Evolutionary conservation across 30 jellyfish, hydroid and myxozoan species (phyloP).

Genomic region (Turritopsis dohrnii): DNA sequence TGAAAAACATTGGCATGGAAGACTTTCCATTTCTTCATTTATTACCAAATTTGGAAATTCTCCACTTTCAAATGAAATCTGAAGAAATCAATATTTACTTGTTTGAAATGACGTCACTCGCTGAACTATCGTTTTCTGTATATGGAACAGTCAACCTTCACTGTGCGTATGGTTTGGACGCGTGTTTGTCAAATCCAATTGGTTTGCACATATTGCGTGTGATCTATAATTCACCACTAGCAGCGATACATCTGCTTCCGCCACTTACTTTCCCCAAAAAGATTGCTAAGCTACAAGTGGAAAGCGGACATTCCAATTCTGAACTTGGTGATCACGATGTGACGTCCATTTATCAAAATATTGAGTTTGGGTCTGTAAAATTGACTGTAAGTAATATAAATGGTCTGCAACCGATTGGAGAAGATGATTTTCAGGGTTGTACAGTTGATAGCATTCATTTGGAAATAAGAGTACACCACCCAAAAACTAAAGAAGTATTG

Average conservation of each 20-base stretch:
- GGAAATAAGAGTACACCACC: background rate
- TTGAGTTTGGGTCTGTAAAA: background rate
- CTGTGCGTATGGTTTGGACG: background rate
- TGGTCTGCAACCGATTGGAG: background rate
- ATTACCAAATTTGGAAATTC: background rate
- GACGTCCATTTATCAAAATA: background rate
- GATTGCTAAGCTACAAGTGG: background rate
- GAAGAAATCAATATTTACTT: background rate
- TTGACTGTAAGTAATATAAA: background rate
- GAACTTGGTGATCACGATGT: background rate
- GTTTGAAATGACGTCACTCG: background rate
- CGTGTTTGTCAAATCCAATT: background rate
- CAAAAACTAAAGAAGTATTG: background rate
- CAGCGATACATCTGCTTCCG: background rate
- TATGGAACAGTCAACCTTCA: background rate
- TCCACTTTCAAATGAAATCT: background rate
- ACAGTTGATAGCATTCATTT: background rate
- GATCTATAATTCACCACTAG: background rate
- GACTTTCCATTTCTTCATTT: background rate
- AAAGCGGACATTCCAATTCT: background rate
- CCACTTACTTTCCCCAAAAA: background rate
- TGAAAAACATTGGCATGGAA: background rate
- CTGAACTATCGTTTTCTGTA: background rate
- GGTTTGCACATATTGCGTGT: background rate
- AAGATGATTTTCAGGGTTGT: background rate